These are phyloP conservation scores for Grammomys surdaster DNA, from an alignment of 2,113 vertebrate species.

Conservation along the genomic window DNA sequence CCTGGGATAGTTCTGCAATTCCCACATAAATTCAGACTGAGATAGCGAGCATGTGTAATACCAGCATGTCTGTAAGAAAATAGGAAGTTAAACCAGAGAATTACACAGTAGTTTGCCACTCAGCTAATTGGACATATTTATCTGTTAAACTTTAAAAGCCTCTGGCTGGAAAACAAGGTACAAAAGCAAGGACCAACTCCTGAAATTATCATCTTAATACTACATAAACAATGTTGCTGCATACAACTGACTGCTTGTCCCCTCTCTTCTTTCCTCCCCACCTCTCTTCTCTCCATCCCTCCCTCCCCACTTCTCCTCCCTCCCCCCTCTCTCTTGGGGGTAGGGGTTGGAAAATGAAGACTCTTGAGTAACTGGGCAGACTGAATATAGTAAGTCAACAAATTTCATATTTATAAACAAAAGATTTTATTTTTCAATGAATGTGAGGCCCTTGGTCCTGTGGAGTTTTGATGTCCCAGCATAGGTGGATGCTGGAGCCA, in stretches of 20 bases:
- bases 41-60: background rate
- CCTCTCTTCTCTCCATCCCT: no score
- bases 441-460: no score
- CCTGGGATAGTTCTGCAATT: background rate
- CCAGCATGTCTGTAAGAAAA: background rate
- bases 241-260: background rate
- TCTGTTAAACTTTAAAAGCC: background rate
- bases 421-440: background rate
- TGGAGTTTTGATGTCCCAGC: no score
- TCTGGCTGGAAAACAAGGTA: background rate
- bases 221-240: background rate
- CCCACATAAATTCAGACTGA: background rate
- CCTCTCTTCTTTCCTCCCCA: background rate
- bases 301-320: background rate
- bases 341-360: background rate
- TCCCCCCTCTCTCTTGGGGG: background rate
- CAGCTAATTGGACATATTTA: background rate
- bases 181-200: background rate
- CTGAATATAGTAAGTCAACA: background rate
- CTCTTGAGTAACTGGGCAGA: background rate
- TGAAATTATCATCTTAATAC: background rate
- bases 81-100: background rate
- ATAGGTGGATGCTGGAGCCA: no score
- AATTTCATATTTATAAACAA: background rate
- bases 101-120: background rate